These are phyloP conservation scores for Oncorhynchus tshawytscha DNA, from an alignment of 2,113 vertebrate genomes.

Conservation along the genomic window DNA sequence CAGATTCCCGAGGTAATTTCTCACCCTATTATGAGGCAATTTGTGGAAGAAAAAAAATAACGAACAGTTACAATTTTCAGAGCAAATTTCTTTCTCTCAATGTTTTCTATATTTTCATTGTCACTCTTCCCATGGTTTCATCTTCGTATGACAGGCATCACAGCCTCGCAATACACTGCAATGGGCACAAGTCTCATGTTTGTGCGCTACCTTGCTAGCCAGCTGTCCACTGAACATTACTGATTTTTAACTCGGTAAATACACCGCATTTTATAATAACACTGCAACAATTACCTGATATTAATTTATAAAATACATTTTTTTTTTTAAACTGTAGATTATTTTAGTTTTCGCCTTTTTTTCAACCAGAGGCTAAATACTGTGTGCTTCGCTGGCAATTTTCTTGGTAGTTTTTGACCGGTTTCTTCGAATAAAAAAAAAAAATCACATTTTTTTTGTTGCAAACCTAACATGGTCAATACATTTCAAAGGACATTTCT, in stretches of 20 bases:
- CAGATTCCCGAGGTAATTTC: conserved; percentile 60
- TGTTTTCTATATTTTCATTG: conserved; percentile 17
- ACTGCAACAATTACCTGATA: conserved; percentile 32
- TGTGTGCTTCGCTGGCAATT: conserved; percentile 20
- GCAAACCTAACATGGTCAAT: conserved; percentile 1
- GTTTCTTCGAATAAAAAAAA: conserved; percentile 30
- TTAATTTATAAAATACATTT: conserved; percentile 61
- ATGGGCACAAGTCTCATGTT: conserved; percentile 33
- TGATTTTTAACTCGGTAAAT: conserved; percentile 57
- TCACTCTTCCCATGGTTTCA: conserved; percentile 35
- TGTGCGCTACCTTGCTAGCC: conserved; percentile 55
- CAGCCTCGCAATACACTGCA: conserved; percentile 73
- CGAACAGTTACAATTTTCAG: neutral
- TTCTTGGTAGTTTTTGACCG: conserved; percentile 28
- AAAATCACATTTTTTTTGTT: conserved; percentile 16
- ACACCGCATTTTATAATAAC: conserved; percentile 30
- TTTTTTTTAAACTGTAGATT: conserved; percentile 38
- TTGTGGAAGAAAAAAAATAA: conserved; percentile 10
- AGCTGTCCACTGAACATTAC: conserved; percentile 58
- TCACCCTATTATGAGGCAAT: conserved; percentile 33
- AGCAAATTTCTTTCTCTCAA: conserved; percentile 14
- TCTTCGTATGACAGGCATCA: conserved; percentile 65
- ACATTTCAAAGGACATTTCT: conserved; percentile 10
- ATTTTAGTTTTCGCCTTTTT: conserved; percentile 37
- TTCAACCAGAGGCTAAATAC: conserved; percentile 42